Base-by-base conservation (phyloP, 2,888 invertebrate genomes). In the Kryphioiulus occultus region DNA sequence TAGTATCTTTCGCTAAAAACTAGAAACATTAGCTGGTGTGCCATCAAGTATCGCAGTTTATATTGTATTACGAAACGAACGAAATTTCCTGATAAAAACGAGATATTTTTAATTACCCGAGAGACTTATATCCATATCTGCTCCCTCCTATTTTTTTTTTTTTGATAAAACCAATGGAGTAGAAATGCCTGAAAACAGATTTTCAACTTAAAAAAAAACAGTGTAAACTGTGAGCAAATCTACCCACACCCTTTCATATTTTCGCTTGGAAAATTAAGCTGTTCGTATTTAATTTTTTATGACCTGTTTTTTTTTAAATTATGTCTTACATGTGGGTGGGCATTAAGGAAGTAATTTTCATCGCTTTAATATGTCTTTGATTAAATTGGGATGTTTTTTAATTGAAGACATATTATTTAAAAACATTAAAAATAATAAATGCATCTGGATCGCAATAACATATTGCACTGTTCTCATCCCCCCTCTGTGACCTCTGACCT, bases 91-190 rank as follows among this genome's bases (percentile, higher is more conserved):
- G 59, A 59, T 59, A 59, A 59, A 47, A 59, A 59, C 22, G 59
- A 59, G 19, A 59, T 59, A 59, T 59, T 59, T 59, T 59, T 59
- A 59, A 59, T 59, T 59, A 59, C 59, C 59, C 59, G 3, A 59
- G 59, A 59, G 59, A 59, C 59, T 19, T 59, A 59, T 59, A n/a
- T 59, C n/a, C 59, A 59, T 59, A 59, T 59, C 59, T 59, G 59
- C 59, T 59, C n/a, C 9, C 9, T 39, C 9, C 39, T n/a, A n/a
- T n/a, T n/a, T 9, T 39, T 39, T 39, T n/a, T 59, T n/a, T 59
- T 59, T 59, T 15, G 59, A 59, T 59, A 47, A 59, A 59, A 59
- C 59, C 59, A 19, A 59, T 15, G 59, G 59, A 4, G 59, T n/a
- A 59, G 59, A 59, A 59, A n/a, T 59, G 59, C 59, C 15, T 5